A percentile compares a stretch with the other conserved stretches of the same genome.
Conservation (phyloP, 2,888 invertebrate genomes). For the Stratiomys singularior region DNA sequence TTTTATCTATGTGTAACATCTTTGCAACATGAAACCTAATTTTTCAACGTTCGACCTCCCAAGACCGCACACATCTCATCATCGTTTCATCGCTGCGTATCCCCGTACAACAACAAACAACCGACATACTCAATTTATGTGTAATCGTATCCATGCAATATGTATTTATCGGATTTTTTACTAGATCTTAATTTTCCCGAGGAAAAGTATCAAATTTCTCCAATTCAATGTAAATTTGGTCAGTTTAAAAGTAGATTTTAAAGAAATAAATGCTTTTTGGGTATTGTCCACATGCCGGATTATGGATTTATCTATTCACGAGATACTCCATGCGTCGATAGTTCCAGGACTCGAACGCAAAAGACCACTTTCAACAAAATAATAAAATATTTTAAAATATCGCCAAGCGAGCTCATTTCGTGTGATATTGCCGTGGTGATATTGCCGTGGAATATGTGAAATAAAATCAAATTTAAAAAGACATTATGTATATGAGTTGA, state of each 20-base stretch:
- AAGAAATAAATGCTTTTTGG: background rate
- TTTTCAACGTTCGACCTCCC: background rate
- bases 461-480: background rate
- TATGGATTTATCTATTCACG: background rate
- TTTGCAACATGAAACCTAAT: background rate
- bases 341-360: too few relatives aligned
- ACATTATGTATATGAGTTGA: background rate
- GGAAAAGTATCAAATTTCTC: constrained; percentile 28
- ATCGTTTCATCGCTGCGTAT: background rate
- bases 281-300: background rate
- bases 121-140: background rate
- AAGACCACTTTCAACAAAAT: too few relatives aligned
- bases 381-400: background rate
- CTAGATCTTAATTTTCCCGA: background rate
- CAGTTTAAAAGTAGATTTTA: background rate
- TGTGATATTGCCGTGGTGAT: background rate
- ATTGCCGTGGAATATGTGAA: background rate
- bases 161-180: background rate
- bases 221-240: background rate
- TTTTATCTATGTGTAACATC: background rate
- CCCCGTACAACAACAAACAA: too few relatives aligned
- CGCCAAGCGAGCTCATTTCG: background rate
- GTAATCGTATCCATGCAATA: background rate
- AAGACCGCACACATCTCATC: background rate
- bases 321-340: too few relatives aligned